Conservation (phyloP, 2,888 invertebrate species). For the Apamea anceps region DNA sequence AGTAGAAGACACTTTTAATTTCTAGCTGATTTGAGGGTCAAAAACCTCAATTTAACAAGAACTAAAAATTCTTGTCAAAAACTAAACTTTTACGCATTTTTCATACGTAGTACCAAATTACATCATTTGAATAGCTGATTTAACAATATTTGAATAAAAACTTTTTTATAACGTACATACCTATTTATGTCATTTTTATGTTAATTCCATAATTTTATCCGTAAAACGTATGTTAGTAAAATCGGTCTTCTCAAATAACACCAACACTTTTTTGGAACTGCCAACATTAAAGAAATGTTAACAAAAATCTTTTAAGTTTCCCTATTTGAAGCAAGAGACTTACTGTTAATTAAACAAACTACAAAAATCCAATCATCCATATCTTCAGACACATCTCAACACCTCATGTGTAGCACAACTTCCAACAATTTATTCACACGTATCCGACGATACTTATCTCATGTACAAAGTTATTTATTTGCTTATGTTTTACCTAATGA, state of each 20-base stretch:
- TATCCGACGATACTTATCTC: slow-evolving; percentile 77
- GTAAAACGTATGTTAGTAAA: not conserved
- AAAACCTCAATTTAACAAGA: not conserved
- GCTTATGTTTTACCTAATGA: slow-evolving; percentile 70
- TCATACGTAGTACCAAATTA: not conserved
- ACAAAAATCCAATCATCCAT: not conserved
- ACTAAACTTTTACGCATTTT: too few species aligned
- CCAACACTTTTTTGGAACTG: not conserved
- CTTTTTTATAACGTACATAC: too few species aligned
- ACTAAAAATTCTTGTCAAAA: too few species aligned
- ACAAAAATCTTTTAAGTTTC: not conserved
- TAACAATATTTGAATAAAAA: not conserved
- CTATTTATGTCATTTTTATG: not conserved
- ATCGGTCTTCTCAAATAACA: not conserved
- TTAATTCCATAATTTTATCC: not conserved
- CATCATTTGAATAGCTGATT: not conserved
- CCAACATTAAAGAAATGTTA: not conserved
- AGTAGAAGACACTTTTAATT: not conserved
- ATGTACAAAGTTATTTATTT: slow-evolving; percentile 71
- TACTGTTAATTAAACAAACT: not conserved
- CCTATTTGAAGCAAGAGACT: not conserved
- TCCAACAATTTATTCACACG: slow-evolving; percentile 77
- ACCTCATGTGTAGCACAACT: slow-evolving; percentile 63
- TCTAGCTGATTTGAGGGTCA: not conserved
- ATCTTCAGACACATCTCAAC: slow-evolving; percentile 50